Percentiles rank a stretch among this genome's conserved stretches.
phyloP scores from a whole-genome alignment of 2,113 vertebrate species.

The Charina bottae region DNA sequence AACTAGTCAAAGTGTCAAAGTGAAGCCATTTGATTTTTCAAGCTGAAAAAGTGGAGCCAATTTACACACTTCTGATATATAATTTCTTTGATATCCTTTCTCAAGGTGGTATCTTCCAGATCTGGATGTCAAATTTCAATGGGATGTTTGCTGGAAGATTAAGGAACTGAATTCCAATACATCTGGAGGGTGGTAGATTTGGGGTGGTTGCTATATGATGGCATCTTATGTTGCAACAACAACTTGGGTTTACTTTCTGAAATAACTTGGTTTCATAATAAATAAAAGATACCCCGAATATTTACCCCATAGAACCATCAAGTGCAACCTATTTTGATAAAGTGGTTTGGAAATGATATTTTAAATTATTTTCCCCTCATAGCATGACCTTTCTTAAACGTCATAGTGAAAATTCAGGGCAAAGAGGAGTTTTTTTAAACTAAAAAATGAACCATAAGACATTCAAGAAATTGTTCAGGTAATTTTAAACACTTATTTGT shows the following conservation, averaged over 20 bases:
- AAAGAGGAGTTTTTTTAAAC: neutral
- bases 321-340: conserved; percentile 7
- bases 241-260: neutral
- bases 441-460: neutral
- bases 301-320: neutral
- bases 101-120: too few species aligned
- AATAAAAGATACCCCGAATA: neutral
- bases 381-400: neutral
- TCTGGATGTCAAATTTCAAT: too few species aligned
- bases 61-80: too few species aligned
- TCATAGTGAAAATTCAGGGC: neutral
- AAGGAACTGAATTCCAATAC: too few species aligned
- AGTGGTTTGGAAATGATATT: neutral
- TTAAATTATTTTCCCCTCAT: neutral
- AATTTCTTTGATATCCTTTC: too few species aligned
- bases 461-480: neutral
- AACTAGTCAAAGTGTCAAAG: too few species aligned
- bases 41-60: too few species aligned
- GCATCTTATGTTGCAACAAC: neutral
- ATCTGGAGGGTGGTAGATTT: too few species aligned
- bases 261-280: neutral
- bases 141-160: too few species aligned
- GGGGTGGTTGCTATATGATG: too few species aligned
- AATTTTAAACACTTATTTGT: neutral
- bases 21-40: too few species aligned